Conservation (phyloP, 2,113 vertebrate species). For the Zosterops lateralis region DNA sequence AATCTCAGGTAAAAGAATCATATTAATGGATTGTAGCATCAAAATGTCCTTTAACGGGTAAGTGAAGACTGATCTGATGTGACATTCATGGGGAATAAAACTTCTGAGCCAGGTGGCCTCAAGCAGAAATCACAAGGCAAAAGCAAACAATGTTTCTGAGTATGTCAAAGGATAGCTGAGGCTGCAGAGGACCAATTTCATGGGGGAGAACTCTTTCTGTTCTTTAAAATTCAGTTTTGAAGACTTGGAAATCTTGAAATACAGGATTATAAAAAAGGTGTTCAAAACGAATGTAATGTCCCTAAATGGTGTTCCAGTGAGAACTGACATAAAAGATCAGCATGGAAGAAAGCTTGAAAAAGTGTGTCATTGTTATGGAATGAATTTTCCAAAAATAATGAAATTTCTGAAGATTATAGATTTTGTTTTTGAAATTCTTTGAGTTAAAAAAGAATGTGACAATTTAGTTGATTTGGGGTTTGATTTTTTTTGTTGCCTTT, state of each 20-base stretch:
- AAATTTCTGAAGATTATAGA: not conserved
- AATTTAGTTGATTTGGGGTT: rapidly evolving
- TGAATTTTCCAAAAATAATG: not conserved
- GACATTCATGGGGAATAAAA: not conserved
- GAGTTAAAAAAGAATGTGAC: not conserved
- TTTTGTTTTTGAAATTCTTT: not conserved
- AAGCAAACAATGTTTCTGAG: not conserved
- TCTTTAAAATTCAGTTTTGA: not conserved
- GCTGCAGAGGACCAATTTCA: not conserved
- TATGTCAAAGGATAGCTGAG: not conserved
- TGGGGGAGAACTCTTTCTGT: not conserved
- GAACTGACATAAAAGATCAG: not conserved
- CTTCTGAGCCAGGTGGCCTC: not conserved
- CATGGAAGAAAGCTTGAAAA: not conserved
- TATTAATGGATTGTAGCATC: not conserved
- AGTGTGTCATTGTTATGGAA: not conserved
- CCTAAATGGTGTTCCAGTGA: not conserved
- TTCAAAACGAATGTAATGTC: not conserved
- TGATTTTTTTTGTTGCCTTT: not conserved
- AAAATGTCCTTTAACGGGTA: not conserved
- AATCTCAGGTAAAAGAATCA: not conserved
- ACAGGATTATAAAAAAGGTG: not conserved
- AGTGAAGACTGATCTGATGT: not conserved
- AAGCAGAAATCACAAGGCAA: not conserved
- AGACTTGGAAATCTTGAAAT: not conserved